Evolutionary conservation across 2,888 invertebrate genomes (phyloP).

Genomic region (Oligia latruncula): DNA sequence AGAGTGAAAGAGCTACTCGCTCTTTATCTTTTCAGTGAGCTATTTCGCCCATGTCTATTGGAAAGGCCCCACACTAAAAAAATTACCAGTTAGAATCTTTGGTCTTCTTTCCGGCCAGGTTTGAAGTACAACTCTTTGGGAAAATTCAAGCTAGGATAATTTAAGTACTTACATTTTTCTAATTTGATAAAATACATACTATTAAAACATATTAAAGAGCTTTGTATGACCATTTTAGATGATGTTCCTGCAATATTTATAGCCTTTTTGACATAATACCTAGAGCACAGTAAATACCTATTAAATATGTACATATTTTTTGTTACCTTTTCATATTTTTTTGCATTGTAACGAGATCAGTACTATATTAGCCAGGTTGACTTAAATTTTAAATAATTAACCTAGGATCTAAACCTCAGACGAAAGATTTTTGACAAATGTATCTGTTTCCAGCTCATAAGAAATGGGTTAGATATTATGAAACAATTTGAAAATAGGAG

Average conservation of each 20-base stretch:
- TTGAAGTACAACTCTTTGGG: conserved; percentile 17
- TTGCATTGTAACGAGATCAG: conserved; percentile 56
- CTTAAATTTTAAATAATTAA: neutral
- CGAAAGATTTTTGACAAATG: conserved; percentile 36
- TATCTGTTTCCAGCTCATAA: conserved; percentile 5
- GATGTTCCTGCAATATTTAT: conserved; percentile 47
- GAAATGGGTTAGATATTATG: too few species aligned
- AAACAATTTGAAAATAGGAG: neutral
- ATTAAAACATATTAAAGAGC: conserved; percentile 1
- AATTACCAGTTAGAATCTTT: neutral
- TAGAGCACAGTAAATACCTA: conserved; percentile 45
- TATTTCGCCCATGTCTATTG: too few species aligned
- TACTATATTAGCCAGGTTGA: conserved; percentile 44
- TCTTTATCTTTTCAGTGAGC: too few species aligned
- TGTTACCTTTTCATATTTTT: conserved; percentile 27
- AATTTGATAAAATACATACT: conserved; percentile 10
- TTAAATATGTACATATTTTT: conserved; percentile 36
- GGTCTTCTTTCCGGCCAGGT: neutral
- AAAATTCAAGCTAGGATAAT: neutral
- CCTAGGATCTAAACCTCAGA: neutral
- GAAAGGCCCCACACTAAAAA: too few species aligned
- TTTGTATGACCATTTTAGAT: conserved; percentile 44
- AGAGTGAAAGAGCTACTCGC: too few species aligned
- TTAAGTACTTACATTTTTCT: neutral
- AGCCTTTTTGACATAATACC: conserved; percentile 55